These are phyloP conservation scores for Orthonyx spaldingii DNA, from an alignment of 2,113 vertebrate genomes.

Conservation along the genomic window DNA sequence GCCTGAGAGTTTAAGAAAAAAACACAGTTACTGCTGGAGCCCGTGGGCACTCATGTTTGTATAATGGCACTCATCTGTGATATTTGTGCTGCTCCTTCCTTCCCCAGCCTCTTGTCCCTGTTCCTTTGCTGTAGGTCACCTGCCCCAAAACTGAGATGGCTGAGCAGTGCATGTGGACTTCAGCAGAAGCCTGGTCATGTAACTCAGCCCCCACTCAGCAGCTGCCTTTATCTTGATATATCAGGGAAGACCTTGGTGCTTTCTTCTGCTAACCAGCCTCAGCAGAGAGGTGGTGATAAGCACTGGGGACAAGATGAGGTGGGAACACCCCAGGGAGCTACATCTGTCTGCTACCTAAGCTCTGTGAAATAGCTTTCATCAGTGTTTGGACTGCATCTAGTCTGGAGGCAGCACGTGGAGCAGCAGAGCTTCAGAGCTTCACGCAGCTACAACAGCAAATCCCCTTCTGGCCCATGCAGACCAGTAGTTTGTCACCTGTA, in stretches of 20 bases:
- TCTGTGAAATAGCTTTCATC: not conserved
- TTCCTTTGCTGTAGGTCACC: not conserved
- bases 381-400: not conserved
- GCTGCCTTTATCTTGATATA: not conserved
- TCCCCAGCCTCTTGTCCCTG: not conserved
- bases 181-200: not conserved
- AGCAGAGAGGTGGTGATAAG: not conserved
- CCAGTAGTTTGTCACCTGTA: not conserved
- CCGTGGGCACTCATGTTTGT: fast-evolving
- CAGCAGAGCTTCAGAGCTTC: not conserved
- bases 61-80: not conserved
- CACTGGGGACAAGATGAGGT: not conserved
- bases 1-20: not conserved
- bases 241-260: not conserved
- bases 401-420: not conserved
- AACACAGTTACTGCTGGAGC: not conserved
- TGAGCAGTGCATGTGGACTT: not conserved
- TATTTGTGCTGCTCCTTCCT: not conserved
- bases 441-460: not conserved
- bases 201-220: fast-evolving
- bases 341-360: not conserved
- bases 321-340: not conserved
- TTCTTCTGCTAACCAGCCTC: not conserved
- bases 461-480: not conserved
- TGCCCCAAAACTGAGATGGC: not conserved